These are phyloP conservation scores for Spinibarbus caldwelli DNA, from an alignment of 2,797 vertebrate species.

Conservation along the genomic window DNA sequence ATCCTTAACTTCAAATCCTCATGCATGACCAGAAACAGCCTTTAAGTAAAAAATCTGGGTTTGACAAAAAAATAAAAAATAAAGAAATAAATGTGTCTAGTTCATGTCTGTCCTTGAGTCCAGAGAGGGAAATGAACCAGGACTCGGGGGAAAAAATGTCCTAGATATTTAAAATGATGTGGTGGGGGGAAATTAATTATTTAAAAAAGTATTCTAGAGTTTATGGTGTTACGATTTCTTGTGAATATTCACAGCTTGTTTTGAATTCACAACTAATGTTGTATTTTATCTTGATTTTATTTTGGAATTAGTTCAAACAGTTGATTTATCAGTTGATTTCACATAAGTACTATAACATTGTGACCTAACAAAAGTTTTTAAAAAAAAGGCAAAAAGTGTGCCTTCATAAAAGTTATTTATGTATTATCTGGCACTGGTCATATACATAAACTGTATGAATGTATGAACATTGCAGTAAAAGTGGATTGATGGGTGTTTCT, in stretches of 20 bases:
- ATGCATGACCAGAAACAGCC: neutral
- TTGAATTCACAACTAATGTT: conserved; percentile 4
- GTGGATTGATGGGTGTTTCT: neutral
- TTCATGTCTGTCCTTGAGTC: conserved; percentile 7
- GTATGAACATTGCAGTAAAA: neutral
- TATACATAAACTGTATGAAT: neutral
- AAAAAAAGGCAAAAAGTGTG: neutral
- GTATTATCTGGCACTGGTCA: neutral
- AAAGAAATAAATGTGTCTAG: conserved; percentile 1
- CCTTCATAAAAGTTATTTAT: neutral
- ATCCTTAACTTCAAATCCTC: neutral
- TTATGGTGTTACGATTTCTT: neutral
- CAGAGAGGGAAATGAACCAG: neutral
- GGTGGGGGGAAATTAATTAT: neutral
- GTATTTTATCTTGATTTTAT: neutral
- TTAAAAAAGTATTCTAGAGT: neutral
- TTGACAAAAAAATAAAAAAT: neutral
- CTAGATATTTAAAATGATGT: neutral
- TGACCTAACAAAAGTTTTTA: neutral
- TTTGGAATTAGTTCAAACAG: neutral
- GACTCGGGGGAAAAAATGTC: neutral
- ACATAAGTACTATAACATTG: neutral
- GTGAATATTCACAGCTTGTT: neutral
- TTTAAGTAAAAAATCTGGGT: neutral
- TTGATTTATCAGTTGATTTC: neutral